A percentile compares a stretch with the other conserved stretches of the same genome.
Conservation (phyloP, 2,888 invertebrate genomes). For the Dasypogon diadema region DNA sequence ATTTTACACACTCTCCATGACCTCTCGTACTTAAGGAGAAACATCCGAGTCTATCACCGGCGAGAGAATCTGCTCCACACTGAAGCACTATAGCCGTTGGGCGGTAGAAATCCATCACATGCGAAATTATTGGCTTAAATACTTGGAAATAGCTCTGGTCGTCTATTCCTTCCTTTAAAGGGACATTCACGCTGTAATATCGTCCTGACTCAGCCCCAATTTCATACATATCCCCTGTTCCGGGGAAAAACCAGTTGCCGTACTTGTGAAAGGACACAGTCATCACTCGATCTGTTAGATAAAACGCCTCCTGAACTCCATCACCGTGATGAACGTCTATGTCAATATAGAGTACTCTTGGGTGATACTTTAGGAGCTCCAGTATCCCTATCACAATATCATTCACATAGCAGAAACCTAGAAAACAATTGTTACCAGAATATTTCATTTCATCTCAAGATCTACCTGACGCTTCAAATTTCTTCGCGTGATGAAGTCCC, state of each 20-base stretch:
- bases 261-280: conserved; percentile 99
- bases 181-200: conserved; percentile 98
- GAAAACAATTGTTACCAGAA: neutral
- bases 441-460: neutral
- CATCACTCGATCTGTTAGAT: conserved; percentile 97
- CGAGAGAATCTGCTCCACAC: conserved; percentile 98
- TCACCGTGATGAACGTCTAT: conserved; percentile 98
- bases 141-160: conserved; percentile 92
- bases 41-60: conserved; percentile 94
- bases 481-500: conserved; percentile 98
- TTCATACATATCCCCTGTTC: conserved; percentile 99
- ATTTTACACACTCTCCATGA: conserved; percentile 97
- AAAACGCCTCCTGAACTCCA: conserved; percentile 98
- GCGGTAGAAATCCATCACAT: conserved; percentile 96
- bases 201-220: conserved; percentile 95
- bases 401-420: conserved; percentile 98
- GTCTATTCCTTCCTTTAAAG: conserved; percentile 97
- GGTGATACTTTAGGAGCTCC: conserved; percentile 93
- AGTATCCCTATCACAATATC: conserved; percentile 98
- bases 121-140: conserved; percentile 93
- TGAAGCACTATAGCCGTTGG: conserved; percentile 97
- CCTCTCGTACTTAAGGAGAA: conserved; percentile 96
- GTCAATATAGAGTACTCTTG: conserved; percentile 96
- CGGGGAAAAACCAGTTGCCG: conserved; percentile 97
- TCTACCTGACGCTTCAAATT: conserved; percentile 93